phyloP scores from a whole-genome alignment of 2,888 invertebrate genomes.

The Rhagophthalmus giganteus region DNA sequence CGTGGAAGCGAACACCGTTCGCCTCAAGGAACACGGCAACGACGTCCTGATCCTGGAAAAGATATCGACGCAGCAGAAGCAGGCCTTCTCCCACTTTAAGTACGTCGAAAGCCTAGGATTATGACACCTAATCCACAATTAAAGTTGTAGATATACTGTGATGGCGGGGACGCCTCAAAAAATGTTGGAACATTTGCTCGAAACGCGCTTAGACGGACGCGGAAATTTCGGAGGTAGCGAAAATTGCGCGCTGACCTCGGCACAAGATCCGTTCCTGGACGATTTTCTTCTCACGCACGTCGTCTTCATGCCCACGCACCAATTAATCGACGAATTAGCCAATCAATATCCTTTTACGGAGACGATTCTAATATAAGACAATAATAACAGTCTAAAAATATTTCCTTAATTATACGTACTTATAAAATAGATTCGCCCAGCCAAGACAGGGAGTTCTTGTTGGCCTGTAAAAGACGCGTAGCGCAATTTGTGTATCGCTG shows the following conservation, averaged over 20 bases:
- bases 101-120: no score
- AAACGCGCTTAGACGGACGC: constrained; percentile 72
- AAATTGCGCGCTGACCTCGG: constrained; percentile 48
- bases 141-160: constrained; percentile 71
- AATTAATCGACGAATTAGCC: constrained; percentile 71
- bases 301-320: constrained; percentile 77
- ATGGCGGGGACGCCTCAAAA: constrained; percentile 86
- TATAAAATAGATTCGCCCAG: constrained; percentile 62
- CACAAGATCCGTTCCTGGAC: constrained; percentile 75
- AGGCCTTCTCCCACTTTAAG: constrained; percentile 65
- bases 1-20: constrained; percentile 85
- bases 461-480: constrained; percentile 73
- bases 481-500: constrained; percentile 78
- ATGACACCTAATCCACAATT: no score
- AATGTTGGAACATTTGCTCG: constrained; percentile 82
- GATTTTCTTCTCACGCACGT: constrained; percentile 83
- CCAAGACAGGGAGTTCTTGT: constrained; percentile 67
- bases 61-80: constrained; percentile 62
- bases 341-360: constrained; percentile 73
- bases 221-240: constrained; percentile 57
- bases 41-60: constrained; percentile 82
- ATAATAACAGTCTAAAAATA: neutral
- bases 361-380: neutral
- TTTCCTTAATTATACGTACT: constrained; percentile 58
- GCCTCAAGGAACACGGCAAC: constrained; percentile 80